Evolutionary conservation across 2,888 invertebrate species (phyloP).

Genomic region (Leptinotarsa rubiginosa): DNA sequence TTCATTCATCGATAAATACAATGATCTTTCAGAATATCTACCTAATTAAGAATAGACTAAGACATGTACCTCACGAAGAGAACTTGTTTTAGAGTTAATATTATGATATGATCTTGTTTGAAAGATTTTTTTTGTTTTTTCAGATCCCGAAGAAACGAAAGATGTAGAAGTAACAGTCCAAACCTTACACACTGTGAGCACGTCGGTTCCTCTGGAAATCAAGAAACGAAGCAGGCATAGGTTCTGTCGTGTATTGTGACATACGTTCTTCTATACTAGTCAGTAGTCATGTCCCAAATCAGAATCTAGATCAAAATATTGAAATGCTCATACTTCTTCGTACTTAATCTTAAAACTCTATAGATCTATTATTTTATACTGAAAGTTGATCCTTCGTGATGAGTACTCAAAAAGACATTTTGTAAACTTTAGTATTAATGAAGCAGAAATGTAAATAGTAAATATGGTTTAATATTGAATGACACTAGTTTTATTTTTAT

Average conservation of each 20-base stretch:
- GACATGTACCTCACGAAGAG: no score
- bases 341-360: conserved; percentile 24
- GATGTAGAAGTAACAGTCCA: conserved; percentile 91
- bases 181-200: conserved; percentile 75
- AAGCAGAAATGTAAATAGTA: conserved; percentile 54
- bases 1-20: no score
- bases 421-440: conserved; percentile 53
- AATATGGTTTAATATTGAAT: conserved; percentile 8
- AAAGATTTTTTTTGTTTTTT: conserved; percentile 49
- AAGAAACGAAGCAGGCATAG: conserved; percentile 63
- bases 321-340: conserved; percentile 38
- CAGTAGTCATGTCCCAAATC: conserved; percentile 7
- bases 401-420: conserved; percentile 52
- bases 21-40: no score
- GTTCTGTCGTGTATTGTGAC: conserved; percentile 66
- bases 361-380: conserved; percentile 42
- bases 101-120: no score
- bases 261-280: conserved; percentile 30
- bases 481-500: no score
- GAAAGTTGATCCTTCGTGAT: conserved; percentile 41
- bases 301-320: conserved; percentile 41
- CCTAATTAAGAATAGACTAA: no score
- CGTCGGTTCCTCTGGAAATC: conserved; percentile 67
- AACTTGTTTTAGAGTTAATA: no score
- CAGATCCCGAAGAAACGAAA: conserved; percentile 83